Percentiles rank a stretch among this genome's conserved stretches.
These are phyloP conservation scores for Phragmatobia fuliginosa DNA, from an alignment of 2,888 invertebrate genomes.

Conservation along the genomic window DNA sequence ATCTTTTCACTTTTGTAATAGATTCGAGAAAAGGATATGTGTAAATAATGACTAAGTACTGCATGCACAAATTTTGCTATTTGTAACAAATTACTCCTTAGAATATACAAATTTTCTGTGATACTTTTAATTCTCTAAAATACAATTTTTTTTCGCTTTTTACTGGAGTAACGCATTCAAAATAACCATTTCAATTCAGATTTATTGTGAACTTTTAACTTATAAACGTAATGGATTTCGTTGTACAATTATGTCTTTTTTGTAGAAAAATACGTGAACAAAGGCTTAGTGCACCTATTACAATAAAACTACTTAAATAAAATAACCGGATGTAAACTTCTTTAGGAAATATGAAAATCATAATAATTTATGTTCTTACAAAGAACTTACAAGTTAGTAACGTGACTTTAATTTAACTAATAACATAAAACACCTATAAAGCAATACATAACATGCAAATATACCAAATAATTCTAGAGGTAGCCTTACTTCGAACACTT, in stretches of 20 bases:
- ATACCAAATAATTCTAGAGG: conserved; percentile 36
- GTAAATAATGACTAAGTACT: too few species aligned
- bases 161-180: too few species aligned
- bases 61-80: too few species aligned
- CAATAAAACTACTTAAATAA: not conserved
- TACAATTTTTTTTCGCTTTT: too few species aligned
- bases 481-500: conserved; percentile 46
- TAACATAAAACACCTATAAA: conserved; percentile 49
- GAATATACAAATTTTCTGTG: too few species aligned
- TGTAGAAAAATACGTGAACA: not conserved
- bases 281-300: not conserved
- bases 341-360: conserved; percentile 32
- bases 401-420: conserved; percentile 52
- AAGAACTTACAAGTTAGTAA: conserved; percentile 47
- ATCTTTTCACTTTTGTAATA: too few species aligned
- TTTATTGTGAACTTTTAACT: too few species aligned
- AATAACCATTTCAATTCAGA: too few species aligned
- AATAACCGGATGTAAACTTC: conserved; percentile 19
- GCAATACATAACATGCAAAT: conserved; percentile 45
- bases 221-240: too few species aligned
- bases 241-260: not conserved
- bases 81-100: too few species aligned
- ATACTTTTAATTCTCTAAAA: too few species aligned
- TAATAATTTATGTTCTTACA: conserved; percentile 40
- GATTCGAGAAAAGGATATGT: too few species aligned